Conservation (phyloP, 2,888 invertebrate species). For the Papilio gigon region DNA sequence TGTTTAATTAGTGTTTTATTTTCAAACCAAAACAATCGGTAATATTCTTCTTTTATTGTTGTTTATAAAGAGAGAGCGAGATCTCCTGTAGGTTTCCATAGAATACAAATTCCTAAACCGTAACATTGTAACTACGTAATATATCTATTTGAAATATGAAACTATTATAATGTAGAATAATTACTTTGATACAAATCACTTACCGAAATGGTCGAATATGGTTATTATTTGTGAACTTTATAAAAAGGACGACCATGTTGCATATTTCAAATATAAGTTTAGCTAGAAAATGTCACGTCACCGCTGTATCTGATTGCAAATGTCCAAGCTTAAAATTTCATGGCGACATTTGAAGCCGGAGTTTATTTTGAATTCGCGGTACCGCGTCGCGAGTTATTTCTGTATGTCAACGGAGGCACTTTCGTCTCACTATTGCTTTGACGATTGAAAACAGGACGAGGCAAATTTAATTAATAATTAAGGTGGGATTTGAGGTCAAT, state of each 20-base stretch:
- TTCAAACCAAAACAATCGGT: too few species aligned
- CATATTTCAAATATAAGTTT: slow-evolving; percentile 47
- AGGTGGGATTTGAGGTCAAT: neutral
- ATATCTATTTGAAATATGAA: too few species aligned
- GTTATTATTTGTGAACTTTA: slow-evolving; percentile 12
- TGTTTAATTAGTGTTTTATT: too few species aligned
- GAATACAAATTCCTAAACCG: too few species aligned
- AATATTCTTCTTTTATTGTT: neutral
- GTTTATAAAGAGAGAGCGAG: too few species aligned
- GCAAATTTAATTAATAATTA: neutral
- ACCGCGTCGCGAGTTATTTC: slow-evolving; percentile 56
- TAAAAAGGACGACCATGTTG: neutral
- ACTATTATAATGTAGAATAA: too few species aligned
- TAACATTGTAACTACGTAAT: too few species aligned
- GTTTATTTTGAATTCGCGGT: slow-evolving; percentile 42
- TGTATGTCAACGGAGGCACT: slow-evolving; percentile 48
- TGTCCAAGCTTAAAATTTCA: slow-evolving; percentile 39
- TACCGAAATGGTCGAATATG: neutral
- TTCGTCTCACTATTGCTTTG: slow-evolving; percentile 51
- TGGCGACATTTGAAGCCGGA: slow-evolving; percentile 33
- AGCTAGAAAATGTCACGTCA: slow-evolving; percentile 18
- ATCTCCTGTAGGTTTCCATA: too few species aligned
- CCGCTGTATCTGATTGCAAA: slow-evolving; percentile 21
- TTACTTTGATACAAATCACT: too few species aligned
- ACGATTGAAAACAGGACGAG: neutral